A percentile compares a stretch with the other conserved stretches of the same genome.
Evolutionary conservation across 2,113 vertebrate species (phyloP).

Genomic region (Notothenia rossii): DNA sequence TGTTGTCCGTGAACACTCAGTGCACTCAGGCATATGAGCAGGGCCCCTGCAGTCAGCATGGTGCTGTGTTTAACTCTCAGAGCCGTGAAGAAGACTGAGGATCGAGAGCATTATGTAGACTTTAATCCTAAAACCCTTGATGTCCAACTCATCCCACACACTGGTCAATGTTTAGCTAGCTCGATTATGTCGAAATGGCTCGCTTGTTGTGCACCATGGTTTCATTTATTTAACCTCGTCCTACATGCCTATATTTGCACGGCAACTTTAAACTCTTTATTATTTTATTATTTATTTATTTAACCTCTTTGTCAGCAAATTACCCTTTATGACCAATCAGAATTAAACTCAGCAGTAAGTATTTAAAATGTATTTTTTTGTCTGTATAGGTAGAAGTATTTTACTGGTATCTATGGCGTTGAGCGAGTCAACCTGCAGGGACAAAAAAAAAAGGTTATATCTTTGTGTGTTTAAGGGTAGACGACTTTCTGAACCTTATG

Average conservation of each 20-base stretch:
- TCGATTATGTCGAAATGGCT: not conserved
- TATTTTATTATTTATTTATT: no score
- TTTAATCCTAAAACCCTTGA: not conserved
- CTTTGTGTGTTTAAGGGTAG: no score
- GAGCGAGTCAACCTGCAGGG: no score
- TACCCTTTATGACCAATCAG: not conserved
- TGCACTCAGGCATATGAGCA: conserved; percentile 16
- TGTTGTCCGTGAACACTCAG: not conserved
- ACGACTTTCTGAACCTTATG: no score
- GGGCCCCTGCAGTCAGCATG: conserved; percentile 29
- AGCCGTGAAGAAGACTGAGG: not conserved
- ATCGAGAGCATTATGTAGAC: not conserved
- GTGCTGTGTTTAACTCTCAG: not conserved
- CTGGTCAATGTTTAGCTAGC: conserved; percentile 40
- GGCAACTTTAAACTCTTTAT: not conserved
- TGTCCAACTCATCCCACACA: no score
- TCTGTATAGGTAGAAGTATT: no score
- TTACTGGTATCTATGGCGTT: no score
- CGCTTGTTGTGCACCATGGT: not conserved
- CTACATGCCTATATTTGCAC: not conserved
- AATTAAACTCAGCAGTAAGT: no score
- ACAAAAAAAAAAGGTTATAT: no score
- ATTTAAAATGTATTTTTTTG: no score
- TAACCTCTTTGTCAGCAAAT: not conserved
- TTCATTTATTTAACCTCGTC: conserved; percentile 10